Base-by-base conservation (phyloP, 2,888 invertebrate species). In the Choreutis nemorana region DNA sequence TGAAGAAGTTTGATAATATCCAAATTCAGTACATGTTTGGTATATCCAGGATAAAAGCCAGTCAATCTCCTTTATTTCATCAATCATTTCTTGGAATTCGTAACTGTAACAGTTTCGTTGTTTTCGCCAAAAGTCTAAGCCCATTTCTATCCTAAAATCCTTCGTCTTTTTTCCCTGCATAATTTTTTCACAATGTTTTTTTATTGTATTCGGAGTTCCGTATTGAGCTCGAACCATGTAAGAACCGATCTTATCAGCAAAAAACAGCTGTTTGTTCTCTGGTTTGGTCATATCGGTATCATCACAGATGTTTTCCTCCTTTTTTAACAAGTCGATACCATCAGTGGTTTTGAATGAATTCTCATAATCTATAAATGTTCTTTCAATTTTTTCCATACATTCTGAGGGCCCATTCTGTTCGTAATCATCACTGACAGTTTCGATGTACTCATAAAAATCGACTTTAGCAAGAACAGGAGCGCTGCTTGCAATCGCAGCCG, bases 11-110 rank as follows among this genome's bases (percentile, higher is more conserved):
- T 87, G 87, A 51, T 79, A 90, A 50, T 84, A 90, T 14, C 89
- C 88, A 48, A 86, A 90, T 61, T 91, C 90, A 3, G 85, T 86
- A 57, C 91, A 91, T 0, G 87, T 88, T 60, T 90, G 90, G 51
- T 87, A 89, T 1, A 64, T 67, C 90, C 90, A 90, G 6, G 67
- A 48, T 2, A 47, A 40, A n/a, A 37, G 34, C 51, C 47, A 52
- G 31, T 58, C 52, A 12, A 46, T 39, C 3, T 45, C 33, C 26
- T 45, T 52, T 27, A 58, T 49, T 11, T 35, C 30, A 30, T 57
- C 42, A 9, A 73, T 50, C 45, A 63, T 49, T 10, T 41, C 41
- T 29, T 65, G 50, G 25, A 72, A 75, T 33, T 63, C 58, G 13
- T 59, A 62, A 34, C 58, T 45, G 21, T 42, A 48, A 40, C 75